Evolutionary conservation across 2,888 invertebrate genomes (phyloP), one percentile per base, ranked within the genome.

Genomic region (Sabellastarte sp.): DNA sequence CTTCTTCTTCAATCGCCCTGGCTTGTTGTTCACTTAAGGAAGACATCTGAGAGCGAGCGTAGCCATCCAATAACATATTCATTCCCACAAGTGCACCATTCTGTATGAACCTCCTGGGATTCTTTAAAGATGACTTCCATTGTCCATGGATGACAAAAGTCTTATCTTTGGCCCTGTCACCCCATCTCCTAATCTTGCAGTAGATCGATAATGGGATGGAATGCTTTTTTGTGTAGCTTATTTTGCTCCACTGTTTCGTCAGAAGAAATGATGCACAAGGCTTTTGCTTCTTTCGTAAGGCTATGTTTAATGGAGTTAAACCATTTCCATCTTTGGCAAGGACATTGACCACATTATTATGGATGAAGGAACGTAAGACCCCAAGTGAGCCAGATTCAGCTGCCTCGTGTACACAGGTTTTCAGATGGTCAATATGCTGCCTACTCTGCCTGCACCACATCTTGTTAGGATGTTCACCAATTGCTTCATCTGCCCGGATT

Each of bases 171-270:
- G 80, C 78, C 24, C 75, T 59, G 29, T 80, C 80, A 10, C 76
- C 74, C 83, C 83, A 83, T 1, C 70, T 67, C 63, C 76, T 80
- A 59, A 82, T 74, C 58, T 70, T 70, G n/a, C 76, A 69, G 63
- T 74, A 80, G 28, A 80, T 77, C 5, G 75, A 74, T 31, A 83
- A 66, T 2, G 79, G 76, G 55, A 81, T 72, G 28, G 71, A 50
- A 15, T 50, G 56, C 26, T 70, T 74, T 56, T 76, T 76, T 4
- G 73, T 74, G 41, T 79, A 75, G 2, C 73, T 72, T 2, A 83
- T 76, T 61, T 77, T 74, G n/a, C 77, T 79, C 83, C 82, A 83
- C 63, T 82, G 82, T 61, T 82, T 81, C 10, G 82, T 79, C 20
- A 83, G 73, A 24, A 83, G 73, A 65, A 81, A 82, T 1, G 79